Percentiles rank a stretch among this genome's conserved stretches.
These are phyloP conservation scores for Macroteleia sp. DNA, from an alignment of 2,888 invertebrate genomes.

Conservation along the genomic window DNA sequence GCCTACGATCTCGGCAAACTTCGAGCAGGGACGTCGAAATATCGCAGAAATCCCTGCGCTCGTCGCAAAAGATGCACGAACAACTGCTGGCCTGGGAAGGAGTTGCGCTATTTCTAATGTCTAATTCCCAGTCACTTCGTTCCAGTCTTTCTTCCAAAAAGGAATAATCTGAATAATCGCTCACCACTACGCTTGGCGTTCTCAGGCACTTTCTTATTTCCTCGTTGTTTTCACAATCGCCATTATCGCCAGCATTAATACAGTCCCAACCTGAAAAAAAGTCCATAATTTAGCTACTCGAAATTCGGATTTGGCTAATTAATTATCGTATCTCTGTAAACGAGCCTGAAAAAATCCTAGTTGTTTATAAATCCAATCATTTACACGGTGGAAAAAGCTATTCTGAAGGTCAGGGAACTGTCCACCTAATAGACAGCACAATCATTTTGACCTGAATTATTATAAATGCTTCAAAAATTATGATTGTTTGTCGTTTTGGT, in stretches of 20 bases:
- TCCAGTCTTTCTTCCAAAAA: conserved; percentile 80
- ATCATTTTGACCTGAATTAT: not conserved
- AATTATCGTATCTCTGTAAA: too few relatives aligned
- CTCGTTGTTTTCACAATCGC: too few relatives aligned
- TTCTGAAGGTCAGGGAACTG: too few relatives aligned
- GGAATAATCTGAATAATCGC: conserved; percentile 92
- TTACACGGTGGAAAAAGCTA: too few relatives aligned
- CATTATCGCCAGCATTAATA: too few relatives aligned
- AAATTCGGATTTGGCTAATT: too few relatives aligned
- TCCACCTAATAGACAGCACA: too few relatives aligned
- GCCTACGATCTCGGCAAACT: conserved; percentile 77
- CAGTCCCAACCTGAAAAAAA: conserved; percentile 75
- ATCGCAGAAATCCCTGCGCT: conserved; percentile 72
- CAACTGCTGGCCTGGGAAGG: conserved; percentile 80
- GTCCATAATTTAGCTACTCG: not conserved
- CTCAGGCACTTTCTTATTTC: too few relatives aligned
- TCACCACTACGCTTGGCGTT: conserved; percentile 94
- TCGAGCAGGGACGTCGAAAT: conserved; percentile 67
- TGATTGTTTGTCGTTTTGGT: conserved; percentile 3
- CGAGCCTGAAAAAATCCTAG: too few relatives aligned
- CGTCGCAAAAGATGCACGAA: conserved; percentile 80
- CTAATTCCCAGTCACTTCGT: conserved; percentile 77
- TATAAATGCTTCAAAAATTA: conserved; percentile 9
- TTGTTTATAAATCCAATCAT: too few relatives aligned
- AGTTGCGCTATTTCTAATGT: conserved; percentile 74